A percentile compares a stretch with the other conserved stretches of the same genome.
Conservation (phyloP, 2,888 invertebrate genomes). For the Dasysyrphus tricinctus region DNA sequence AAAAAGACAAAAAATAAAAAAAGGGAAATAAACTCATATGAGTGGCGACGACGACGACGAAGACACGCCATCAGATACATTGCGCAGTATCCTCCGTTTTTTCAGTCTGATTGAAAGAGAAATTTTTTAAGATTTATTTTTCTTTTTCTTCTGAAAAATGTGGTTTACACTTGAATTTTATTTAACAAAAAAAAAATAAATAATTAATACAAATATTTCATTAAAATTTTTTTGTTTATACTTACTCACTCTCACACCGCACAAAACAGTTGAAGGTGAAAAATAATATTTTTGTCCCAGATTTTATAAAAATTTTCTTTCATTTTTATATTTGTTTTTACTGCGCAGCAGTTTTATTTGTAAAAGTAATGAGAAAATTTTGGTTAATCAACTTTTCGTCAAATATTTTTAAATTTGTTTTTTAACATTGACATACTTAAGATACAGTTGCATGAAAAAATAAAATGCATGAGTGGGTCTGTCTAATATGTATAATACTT, state of each 20-base stretch:
- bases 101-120: constrained; percentile 25
- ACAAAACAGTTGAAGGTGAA: constrained; percentile 14
- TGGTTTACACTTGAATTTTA: constrained; percentile 60
- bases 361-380: constrained; percentile 19
- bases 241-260: background rate
- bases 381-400: background rate
- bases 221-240: background rate
- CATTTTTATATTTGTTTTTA: background rate
- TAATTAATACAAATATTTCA: background rate
- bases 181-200: constrained; percentile 31
- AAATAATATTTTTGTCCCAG: constrained; percentile 32
- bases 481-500: no score
- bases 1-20: constrained; percentile 25
- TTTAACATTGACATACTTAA: constrained; percentile 49
- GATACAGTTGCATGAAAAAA: background rate
- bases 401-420: constrained; percentile 10
- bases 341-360: constrained; percentile 42
- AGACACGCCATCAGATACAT: constrained; percentile 45
- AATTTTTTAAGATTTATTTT: constrained; percentile 17
- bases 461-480: background rate
- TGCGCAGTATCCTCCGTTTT: constrained; percentile 41
- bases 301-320: constrained; percentile 18
- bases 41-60: background rate
- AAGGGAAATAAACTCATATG: constrained; percentile 20
- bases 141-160: constrained; percentile 31